Conservation (phyloP, 2,888 invertebrate genomes). For the Holacanthella duospinosa region DNA sequence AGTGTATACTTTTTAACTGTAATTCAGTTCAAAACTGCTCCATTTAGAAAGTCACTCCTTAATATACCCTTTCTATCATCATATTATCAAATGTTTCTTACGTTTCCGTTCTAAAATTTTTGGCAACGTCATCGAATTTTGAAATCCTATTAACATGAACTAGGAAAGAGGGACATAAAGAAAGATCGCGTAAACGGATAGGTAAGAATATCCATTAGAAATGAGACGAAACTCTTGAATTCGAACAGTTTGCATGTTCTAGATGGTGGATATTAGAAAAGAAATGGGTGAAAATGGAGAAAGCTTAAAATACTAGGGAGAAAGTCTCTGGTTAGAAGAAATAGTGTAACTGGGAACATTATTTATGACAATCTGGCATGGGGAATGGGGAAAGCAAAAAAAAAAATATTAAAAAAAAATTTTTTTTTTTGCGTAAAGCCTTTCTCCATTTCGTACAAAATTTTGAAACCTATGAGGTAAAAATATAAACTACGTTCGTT, state of each 20-base stretch:
- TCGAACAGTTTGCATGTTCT: not conserved
- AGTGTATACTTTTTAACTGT: too few species aligned
- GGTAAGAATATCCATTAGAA: conserved; percentile 1
- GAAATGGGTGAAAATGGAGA: not conserved
- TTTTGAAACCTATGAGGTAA: too few species aligned
- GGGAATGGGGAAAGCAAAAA: not conserved
- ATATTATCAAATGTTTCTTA: too few species aligned
- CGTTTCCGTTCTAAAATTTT: too few species aligned
- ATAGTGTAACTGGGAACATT: not conserved
- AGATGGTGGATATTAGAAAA: not conserved
- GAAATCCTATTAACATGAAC: not conserved
- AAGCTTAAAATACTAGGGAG: not conserved
- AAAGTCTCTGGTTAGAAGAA: not conserved
- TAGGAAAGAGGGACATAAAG: not conserved
- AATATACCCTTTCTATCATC: too few species aligned
- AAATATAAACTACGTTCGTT: too few species aligned
- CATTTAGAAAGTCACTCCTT: too few species aligned
- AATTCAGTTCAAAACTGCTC: too few species aligned
- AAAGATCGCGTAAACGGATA: not conserved
- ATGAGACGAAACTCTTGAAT: not conserved
- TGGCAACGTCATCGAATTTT: not conserved
- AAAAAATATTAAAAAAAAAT: too few species aligned
- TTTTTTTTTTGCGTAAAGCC: not conserved
- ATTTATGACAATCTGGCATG: not conserved
- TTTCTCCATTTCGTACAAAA: not conserved